Percentiles rank a stretch among this genome's conserved stretches.
These are phyloP conservation scores for Myathropa florea DNA, from an alignment of 2,888 invertebrate genomes.

Conservation along the genomic window DNA sequence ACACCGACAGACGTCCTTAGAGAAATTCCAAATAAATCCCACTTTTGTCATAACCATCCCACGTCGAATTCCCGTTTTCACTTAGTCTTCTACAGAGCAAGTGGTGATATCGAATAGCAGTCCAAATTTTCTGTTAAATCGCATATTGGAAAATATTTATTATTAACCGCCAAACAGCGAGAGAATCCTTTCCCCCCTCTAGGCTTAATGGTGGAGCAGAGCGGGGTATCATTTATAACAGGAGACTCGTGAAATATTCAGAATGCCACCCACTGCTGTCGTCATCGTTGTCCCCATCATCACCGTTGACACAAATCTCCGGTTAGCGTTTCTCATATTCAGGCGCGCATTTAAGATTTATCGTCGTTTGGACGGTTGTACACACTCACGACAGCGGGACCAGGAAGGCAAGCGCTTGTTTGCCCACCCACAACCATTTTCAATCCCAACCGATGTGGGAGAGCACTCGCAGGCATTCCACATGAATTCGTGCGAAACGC, in stretches of 20 bases:
- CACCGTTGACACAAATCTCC: slow-evolving; percentile 25
- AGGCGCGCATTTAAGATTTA: slow-evolving; percentile 13
- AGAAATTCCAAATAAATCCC: neutral
- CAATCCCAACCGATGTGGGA: neutral
- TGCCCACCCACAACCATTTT: neutral
- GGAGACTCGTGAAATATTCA: neutral
- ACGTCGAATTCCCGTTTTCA: neutral
- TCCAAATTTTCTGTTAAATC: slow-evolving; percentile 5
- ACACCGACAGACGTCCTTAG: neutral
- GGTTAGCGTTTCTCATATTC: slow-evolving; percentile 13
- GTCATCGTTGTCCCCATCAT: slow-evolving; percentile 16
- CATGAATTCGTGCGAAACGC: neutral
- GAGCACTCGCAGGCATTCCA: neutral
- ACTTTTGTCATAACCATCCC: neutral
- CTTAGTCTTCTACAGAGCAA: neutral
- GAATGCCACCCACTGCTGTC: neutral
- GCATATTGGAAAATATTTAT: slow-evolving; percentile 20
- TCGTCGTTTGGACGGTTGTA: slow-evolving; percentile 3
- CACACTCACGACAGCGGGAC: neutral
- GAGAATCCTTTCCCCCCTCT: neutral
- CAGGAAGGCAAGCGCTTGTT: neutral
- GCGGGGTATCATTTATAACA: neutral
- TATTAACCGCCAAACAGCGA: neutral
- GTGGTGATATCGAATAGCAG: neutral
- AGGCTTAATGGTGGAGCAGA: neutral